Evolutionary conservation across 2,888 invertebrate genomes (phyloP).

Genomic region (Abrostola triplasia): DNA sequence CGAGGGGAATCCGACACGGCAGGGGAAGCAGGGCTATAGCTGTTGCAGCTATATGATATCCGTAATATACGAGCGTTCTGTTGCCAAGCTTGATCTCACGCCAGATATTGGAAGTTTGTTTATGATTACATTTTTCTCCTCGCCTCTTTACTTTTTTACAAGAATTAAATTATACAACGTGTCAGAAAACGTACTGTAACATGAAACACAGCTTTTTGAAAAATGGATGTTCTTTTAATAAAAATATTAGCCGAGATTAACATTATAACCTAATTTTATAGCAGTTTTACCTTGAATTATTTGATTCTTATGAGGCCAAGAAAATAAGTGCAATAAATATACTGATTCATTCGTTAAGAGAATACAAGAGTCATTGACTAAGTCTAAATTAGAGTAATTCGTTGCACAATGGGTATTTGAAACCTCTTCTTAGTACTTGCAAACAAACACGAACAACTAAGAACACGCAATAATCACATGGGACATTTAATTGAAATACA

Average conservation of each 20-base stretch:
- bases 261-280: slow-evolving; percentile 55
- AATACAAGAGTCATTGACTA: slow-evolving; percentile 11
- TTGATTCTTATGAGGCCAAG: slow-evolving; percentile 10
- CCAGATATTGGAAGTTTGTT: slow-evolving; percentile 61
- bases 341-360: not conserved
- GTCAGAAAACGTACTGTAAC: slow-evolving; percentile 59
- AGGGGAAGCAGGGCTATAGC: slow-evolving; percentile 43
- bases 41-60: slow-evolving; percentile 53
- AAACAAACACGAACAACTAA: slow-evolving; percentile 29
- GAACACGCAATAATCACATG: slow-evolving; percentile 51
- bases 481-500: slow-evolving; percentile 47
- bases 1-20: slow-evolving; percentile 63
- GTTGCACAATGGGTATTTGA: slow-evolving; percentile 31
- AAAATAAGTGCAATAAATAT: slow-evolving; percentile 24
- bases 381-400: slow-evolving; percentile 26
- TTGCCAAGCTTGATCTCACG: slow-evolving; percentile 57
- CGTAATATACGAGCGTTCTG: slow-evolving; percentile 50
- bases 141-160: slow-evolving; percentile 56
- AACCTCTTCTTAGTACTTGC: slow-evolving; percentile 25
- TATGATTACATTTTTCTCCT: slow-evolving; percentile 63
- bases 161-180: slow-evolving; percentile 62
- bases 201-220: slow-evolving; percentile 58
- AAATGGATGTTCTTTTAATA: slow-evolving; percentile 43
- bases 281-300: slow-evolving; percentile 38
- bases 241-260: slow-evolving; percentile 48